phyloP scores from a whole-genome alignment of 2,113 vertebrate genomes.

The Grallaria varia region DNA sequence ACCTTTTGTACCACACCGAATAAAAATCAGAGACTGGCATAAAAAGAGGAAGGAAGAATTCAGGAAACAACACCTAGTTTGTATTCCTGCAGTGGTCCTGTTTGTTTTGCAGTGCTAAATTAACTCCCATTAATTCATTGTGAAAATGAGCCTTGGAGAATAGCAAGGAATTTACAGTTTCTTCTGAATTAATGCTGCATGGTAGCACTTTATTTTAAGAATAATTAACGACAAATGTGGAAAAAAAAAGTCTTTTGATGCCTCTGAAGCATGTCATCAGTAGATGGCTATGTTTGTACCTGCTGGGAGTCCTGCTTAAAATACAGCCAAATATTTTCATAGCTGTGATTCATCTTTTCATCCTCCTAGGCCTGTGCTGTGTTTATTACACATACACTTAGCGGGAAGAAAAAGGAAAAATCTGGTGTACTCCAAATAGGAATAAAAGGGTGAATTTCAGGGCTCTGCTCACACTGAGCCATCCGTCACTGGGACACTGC shows the following conservation, averaged over 20 bases:
- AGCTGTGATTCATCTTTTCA: background rate
- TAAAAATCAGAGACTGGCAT: background rate
- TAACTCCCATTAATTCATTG: constrained; percentile 68
- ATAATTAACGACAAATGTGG: constrained; percentile 39
- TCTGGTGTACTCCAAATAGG: background rate
- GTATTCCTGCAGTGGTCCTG: constrained; percentile 18
- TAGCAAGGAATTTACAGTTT: constrained; percentile 48
- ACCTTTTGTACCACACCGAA: background rate
- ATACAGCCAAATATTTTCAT: background rate
- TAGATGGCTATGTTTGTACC: background rate
- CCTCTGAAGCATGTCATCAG: accelerated
- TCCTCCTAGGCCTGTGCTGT: background rate
- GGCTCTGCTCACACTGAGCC: background rate
- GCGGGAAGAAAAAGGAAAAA: background rate
- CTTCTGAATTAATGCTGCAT: constrained; percentile 51
- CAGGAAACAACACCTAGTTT: background rate
- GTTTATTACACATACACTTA: background rate
- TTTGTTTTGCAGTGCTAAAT: constrained; percentile 61
- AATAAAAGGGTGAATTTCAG: background rate
- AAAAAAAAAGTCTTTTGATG: background rate
- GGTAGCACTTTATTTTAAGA: constrained; percentile 56
- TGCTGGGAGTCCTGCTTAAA: background rate
- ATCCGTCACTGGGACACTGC: background rate
- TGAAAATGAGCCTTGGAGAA: constrained; percentile 65
- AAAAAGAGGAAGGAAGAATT: background rate